A percentile compares a stretch with the other conserved stretches of the same genome.
Evolutionary conservation across 2,888 invertebrate genomes (phyloP).

Genomic region (Philaethria dido): DNA sequence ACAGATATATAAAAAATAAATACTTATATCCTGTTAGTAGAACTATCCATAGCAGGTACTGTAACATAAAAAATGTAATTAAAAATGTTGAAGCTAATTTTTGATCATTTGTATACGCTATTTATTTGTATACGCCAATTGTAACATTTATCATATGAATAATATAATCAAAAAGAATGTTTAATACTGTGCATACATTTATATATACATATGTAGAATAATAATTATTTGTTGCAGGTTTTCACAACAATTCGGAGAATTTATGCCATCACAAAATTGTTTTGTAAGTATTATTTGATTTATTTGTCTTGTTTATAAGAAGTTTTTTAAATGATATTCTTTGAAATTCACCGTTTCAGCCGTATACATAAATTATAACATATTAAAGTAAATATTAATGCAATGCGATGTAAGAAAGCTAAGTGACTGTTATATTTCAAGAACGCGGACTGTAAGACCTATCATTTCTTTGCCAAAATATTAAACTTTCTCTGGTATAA

Average conservation of each 20-base stretch:
- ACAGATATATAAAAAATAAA: not conserved
- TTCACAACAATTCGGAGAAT: slow-evolving; percentile 61
- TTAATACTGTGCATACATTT: not conserved
- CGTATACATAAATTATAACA: too few species aligned
- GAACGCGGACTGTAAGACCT: slow-evolving; percentile 51
- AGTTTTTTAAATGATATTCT: not conserved
- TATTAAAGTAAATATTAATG: too few species aligned
- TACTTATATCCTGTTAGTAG: slow-evolving; percentile 7
- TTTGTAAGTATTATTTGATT: slow-evolving; percentile 58
- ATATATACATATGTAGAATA: too few species aligned
- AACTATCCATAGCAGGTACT: not conserved
- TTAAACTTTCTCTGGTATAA: slow-evolving; percentile 76
- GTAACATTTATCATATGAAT: not conserved
- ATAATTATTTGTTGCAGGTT: slow-evolving; percentile 70
- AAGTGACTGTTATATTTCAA: slow-evolving; percentile 57
- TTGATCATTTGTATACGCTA: too few species aligned
- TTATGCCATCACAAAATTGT: slow-evolving; percentile 73
- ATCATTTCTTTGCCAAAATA: slow-evolving; percentile 72
- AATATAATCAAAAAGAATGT: not conserved
- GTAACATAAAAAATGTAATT: not conserved
- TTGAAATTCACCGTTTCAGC: not conserved
- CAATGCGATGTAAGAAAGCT: slow-evolving; percentile 64
- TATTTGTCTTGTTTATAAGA: slow-evolving; percentile 17
- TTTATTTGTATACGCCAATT: not conserved
- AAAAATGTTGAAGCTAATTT: too few species aligned